These are phyloP conservation scores for Poecilia gillii DNA, from an alignment of 2,797 vertebrate genomes.

Conservation along the genomic window DNA sequence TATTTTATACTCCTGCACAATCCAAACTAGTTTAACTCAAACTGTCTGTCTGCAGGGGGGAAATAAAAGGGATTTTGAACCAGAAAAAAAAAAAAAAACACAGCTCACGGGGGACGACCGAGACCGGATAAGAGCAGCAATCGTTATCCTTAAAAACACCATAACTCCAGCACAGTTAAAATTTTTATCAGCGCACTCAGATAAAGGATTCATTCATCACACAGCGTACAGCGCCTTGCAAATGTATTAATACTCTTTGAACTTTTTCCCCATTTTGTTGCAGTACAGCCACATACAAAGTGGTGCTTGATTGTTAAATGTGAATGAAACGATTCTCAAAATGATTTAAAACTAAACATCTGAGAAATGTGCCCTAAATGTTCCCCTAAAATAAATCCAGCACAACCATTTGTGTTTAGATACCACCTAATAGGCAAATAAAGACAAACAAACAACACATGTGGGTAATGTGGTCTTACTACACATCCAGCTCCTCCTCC, in stretches of 20 bases:
- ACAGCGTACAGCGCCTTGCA: slow-evolving; percentile 13
- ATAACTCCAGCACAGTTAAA: slow-evolving; percentile 32
- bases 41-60: slow-evolving; percentile 26
- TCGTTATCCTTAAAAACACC: slow-evolving; percentile 35
- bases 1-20: slow-evolving; percentile 59
- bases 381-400: neutral
- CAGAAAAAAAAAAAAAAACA: slow-evolving; percentile 16
- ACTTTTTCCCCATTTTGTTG: neutral
- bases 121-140: slow-evolving; percentile 37
- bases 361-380: neutral
- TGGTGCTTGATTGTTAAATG: neutral
- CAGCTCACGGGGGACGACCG: slow-evolving; percentile 38
- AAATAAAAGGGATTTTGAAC: slow-evolving; percentile 46
- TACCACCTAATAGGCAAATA: neutral
- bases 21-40: slow-evolving; percentile 51
- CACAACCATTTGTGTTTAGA: neutral
- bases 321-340: neutral
- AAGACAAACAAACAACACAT: neutral
- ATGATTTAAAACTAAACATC: neutral
- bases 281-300: neutral
- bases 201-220: slow-evolving; percentile 42
- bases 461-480: neutral
- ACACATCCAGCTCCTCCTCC: slow-evolving; percentile 28
- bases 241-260: neutral
- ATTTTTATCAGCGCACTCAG: slow-evolving; percentile 13